A percentile compares a stretch with the other conserved stretches of the same genome.
Conservation (phyloP, 2,113 vertebrate species). For the Cephalopterus ornatus region DNA sequence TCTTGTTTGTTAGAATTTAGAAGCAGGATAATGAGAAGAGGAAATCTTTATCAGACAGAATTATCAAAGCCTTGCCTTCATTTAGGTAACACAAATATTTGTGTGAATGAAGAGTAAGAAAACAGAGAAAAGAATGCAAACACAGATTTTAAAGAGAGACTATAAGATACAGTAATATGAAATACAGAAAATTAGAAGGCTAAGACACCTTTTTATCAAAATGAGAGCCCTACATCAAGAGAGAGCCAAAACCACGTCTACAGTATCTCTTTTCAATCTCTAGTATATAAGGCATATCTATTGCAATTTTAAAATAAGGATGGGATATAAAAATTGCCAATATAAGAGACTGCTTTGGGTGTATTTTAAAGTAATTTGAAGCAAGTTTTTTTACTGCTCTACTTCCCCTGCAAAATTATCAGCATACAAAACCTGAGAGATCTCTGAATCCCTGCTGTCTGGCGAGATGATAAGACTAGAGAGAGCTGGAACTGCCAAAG, state of each 20-base stretch:
- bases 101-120: background rate
- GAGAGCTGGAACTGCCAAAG: background rate
- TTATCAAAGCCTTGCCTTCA: background rate
- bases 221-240: background rate
- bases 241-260: background rate
- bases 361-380: background rate
- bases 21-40: background rate
- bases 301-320: background rate
- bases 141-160: background rate
- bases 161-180: background rate
- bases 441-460: background rate
- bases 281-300: background rate
- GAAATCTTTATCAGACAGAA: background rate
- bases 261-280: background rate
- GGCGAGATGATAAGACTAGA: background rate
- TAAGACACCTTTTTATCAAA: background rate
- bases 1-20: background rate
- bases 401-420: background rate
- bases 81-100: background rate
- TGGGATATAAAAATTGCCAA: background rate
- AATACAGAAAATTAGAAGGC: background rate
- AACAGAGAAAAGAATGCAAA: background rate
- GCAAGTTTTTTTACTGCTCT: background rate
- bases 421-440: background rate
- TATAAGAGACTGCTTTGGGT: background rate